Evolutionary conservation across 2,888 invertebrate species (phyloP), one percentile per base, ranked within the genome.

Genomic region (Cryptus viduatorius): DNA sequence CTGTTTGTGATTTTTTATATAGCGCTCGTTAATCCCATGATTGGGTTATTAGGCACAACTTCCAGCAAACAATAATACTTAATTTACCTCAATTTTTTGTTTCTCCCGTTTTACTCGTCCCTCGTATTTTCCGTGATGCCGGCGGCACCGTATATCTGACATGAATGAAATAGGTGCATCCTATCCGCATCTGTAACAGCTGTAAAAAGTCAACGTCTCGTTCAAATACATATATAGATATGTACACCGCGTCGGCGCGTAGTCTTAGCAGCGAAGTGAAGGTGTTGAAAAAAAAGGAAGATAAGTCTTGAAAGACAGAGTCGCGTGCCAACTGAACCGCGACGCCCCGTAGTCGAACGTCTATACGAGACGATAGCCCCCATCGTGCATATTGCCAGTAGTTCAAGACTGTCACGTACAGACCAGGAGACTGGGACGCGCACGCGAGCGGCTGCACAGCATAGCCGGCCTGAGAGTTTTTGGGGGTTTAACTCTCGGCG

Each of bases 401-500:
- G 86, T 82, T 83, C 73, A 80, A 89, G 89, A 90, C 93, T 93
- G 93, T 93, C 93, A 93, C 93, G 93, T 92, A 92, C 93, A 92
- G 92, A 89, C 71, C 72, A 71, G 53, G 53, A 16, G 50, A 42
- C 75, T 59, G 10, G 59, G 59, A 59, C 59, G 50, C 50, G 80
- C 77, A 77, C 80, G 77, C 80, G 72, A 90, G 87, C 86, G 89
- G 88, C 90, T 91, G 90, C 91, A 91, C 71, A 56, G 42, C 84
- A 42, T 48, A 59, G 37, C 67, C n/a, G 48, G 31, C n/a, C 10
- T 8, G 14, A n/a, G 68, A n/a, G 37, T 53, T 37, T 37, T 56
- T 19, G 3, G 56, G 24, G 56, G 3, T 56, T 3, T 56, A 56
- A 37, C 37, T 8, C 16, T 56, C 24, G 56, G 24, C 19, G 24